A percentile compares a stretch with the other conserved stretches of the same genome.
Conservation (phyloP, 1,140 invertebrate species). For the Acarapis woodi region DNA sequence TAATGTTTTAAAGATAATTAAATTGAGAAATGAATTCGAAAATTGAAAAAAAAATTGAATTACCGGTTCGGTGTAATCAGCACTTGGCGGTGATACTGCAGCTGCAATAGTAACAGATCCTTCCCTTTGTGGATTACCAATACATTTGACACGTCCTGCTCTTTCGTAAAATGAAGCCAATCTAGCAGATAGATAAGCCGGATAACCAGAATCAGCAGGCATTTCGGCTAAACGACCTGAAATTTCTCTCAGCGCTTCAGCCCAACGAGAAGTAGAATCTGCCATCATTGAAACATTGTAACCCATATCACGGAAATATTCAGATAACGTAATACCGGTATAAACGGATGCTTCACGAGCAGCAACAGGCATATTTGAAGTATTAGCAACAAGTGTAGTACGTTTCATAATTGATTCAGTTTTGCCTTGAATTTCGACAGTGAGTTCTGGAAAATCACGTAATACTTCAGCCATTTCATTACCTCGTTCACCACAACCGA, state of each 20-base stretch:
- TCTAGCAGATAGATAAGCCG: conserved; percentile 88
- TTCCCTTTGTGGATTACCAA: conserved; percentile 91
- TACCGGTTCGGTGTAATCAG: conserved; percentile 99
- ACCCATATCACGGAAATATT: conserved; percentile 97
- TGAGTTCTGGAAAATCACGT: conserved; percentile 89
- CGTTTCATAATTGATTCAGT: conserved; percentile 98
- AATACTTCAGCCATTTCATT: conserved; percentile 88
- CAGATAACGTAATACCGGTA: conserved; percentile 89
- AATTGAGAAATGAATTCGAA: too few species aligned
- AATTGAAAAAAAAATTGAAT: too few species aligned
- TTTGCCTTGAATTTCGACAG: conserved; percentile 75
- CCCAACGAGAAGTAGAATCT: conserved; percentile 99
- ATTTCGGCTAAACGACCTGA: conserved; percentile 98
- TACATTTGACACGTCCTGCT: conserved; percentile 79
- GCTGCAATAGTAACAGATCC: conserved; percentile 97
- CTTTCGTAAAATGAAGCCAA: conserved; percentile 97
- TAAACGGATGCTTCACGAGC: conserved; percentile 99
- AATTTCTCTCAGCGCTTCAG: conserved; percentile 97
- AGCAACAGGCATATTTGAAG: conserved; percentile 99
- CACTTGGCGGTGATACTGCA: conserved; percentile 95
- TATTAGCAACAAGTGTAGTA: conserved; percentile 94
- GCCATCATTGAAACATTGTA: conserved; percentile 99
- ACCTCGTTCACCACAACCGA: conserved; percentile 75
- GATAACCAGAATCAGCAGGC: conserved; percentile 86
- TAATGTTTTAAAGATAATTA: too few species aligned